Percentiles rank a stretch among this genome's conserved stretches.
These are phyloP conservation scores for Mirounga angustirostris DNA, from an alignment of 2,113 vertebrate species.

Conservation along the genomic window DNA sequence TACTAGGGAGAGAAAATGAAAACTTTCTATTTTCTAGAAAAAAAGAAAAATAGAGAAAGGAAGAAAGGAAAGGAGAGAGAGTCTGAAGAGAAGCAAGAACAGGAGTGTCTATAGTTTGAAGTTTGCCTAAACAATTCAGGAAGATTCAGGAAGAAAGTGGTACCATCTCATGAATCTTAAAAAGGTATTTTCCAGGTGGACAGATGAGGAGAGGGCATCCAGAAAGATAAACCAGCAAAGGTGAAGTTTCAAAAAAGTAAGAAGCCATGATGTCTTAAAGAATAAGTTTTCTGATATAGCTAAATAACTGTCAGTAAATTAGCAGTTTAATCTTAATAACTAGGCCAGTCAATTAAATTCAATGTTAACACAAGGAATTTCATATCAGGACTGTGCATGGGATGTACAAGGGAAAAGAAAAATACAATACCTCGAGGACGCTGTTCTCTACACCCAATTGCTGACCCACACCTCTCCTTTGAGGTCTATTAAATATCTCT, in stretches of 20 bases:
- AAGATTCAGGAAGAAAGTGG: background rate
- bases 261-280: background rate
- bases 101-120: background rate
- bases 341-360: background rate
- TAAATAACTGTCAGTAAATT: background rate
- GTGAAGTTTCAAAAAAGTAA: background rate
- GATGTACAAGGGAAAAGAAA: background rate
- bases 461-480: background rate
- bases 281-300: background rate
- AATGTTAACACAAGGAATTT: slow-evolving; percentile 1
- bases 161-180: background rate
- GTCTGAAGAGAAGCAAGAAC: background rate
- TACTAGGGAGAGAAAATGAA: background rate
- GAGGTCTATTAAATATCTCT: background rate
- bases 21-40: background rate
- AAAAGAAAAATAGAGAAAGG: background rate
- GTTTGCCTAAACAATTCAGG: background rate
- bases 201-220: background rate
- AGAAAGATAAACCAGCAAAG: background rate
- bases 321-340: slow-evolving; percentile 24
- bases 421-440: background rate
- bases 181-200: background rate
- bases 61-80: background rate
- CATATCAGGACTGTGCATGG: background rate
- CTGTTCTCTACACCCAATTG: background rate